These are phyloP conservation scores for Gibbula magus DNA, from an alignment of 2,888 invertebrate genomes.

Conservation along the genomic window DNA sequence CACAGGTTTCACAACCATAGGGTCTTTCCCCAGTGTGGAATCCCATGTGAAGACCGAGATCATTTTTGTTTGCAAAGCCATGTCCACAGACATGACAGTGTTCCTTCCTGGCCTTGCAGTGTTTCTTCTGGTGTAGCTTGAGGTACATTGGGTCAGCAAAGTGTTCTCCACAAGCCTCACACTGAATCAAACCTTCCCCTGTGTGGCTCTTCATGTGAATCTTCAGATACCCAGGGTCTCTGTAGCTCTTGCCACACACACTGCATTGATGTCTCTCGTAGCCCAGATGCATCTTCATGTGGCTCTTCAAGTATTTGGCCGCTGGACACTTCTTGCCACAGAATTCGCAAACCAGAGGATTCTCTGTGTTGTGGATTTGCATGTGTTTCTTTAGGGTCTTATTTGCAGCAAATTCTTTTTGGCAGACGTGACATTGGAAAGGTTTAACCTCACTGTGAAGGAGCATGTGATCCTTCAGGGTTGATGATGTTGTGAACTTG, in stretches of 20 bases:
- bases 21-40: slow-evolving; percentile 1
- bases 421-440: slow-evolving; percentile 9
- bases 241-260: neutral
- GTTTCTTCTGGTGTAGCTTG: slow-evolving; percentile 4
- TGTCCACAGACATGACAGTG: slow-evolving; percentile 5
- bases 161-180: neutral
- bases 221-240: neutral
- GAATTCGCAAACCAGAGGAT: slow-evolving; percentile 3
- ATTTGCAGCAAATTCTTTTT: neutral
- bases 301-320: slow-evolving; percentile 6
- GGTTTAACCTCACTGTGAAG: neutral
- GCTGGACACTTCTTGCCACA: neutral
- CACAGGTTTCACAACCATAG: slow-evolving; percentile 3
- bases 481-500: neutral
- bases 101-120: slow-evolving; percentile 6
- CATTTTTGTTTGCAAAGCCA: neutral
- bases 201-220: slow-evolving; percentile 19
- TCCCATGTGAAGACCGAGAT: slow-evolving; percentile 8
- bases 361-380: slow-evolving; percentile 13
- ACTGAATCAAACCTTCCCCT: slow-evolving; percentile 1
- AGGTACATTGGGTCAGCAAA: slow-evolving; percentile 6
- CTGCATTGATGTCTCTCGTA: neutral
- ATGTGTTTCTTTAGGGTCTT: slow-evolving; percentile 5
- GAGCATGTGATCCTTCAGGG: slow-evolving; percentile 10
- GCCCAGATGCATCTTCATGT: slow-evolving; percentile 17